Base-by-base conservation (phyloP, 1,140 invertebrate species). In the Drosophila fuyamai region DNA sequence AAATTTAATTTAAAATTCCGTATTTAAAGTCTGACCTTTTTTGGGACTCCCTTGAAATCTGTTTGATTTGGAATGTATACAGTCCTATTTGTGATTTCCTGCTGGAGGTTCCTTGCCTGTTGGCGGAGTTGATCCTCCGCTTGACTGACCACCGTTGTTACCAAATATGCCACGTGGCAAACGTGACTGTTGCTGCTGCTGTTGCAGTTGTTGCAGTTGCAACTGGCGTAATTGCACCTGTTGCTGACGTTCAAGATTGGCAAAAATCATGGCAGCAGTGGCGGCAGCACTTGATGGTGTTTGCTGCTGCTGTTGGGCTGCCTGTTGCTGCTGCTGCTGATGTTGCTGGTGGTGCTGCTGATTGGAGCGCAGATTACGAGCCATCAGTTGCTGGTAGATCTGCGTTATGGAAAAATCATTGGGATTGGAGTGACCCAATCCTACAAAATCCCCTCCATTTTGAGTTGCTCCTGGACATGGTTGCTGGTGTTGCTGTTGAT, bases 351-450 rank as follows among this genome's bases (percentile, higher is more conserved):
- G 58, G 8, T 62, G 61, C 1, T 54, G 44, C 23, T 61, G 48
- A 62, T 55, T 72, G 16, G 47, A n/a, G 4, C 76, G 81, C 13
- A 81, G 7, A 53, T 81, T 85, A 2, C 62, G 51, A 4, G 74
- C 59, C 62, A 84, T 35, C 2, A 85, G 27, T 29, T 84, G 81
- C 7, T 75, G 72, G 14, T 85, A 84, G 2, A 81, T 44, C 41
- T 83, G 70, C 9, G 62, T 13, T 18, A 70, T 16, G 3, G 47
- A 54, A 0, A 84, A 38, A 5, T 84, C 73, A 29, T 63, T 84
- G 29, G 43, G 44, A 55, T 57, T 58, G 50, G 60, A 47, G 7
- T 61, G 23, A 14, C 6, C 13, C 29, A 71, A 8, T 13, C 27
- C 43, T n/a, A n/a, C 29, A 8, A 51, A 10, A 16, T 51, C 48